Base-by-base conservation (phyloP, 2,113 vertebrate genomes). In the Leptobrachium ailaonicum region DNA sequence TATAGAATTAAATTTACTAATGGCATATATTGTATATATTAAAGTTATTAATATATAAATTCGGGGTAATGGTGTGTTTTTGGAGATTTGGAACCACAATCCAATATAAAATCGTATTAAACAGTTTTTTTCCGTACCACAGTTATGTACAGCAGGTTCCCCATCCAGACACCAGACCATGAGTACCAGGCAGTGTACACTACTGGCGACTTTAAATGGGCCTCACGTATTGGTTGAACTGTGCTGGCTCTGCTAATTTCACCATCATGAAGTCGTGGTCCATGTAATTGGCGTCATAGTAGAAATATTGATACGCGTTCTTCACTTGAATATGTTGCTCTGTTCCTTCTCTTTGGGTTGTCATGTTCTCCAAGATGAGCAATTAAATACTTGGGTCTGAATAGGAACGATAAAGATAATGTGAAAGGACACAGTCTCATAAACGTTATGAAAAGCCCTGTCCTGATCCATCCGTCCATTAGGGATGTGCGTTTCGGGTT, bases 191-290 rank as follows among this genome's bases (percentile, higher is more conserved):
- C 1, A 8, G 13, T 1, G 85, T 80, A 44, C 85, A 54, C 20
- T 62, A 6, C 4, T 66, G 41, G 84, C 58, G 2, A 85, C 10
- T 2, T 54, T 12, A n/a, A 1, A 86, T 67, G n/a, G 85, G 85
- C n/a, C 82, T 75, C 6, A 82, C 82, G 3, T 79, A 85, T 9
- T 50, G 20, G 1, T 44, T 77, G 42, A 85, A 73, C 5, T 12
- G 50, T 53, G 58, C 83, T 0, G 83, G 82, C 12, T 75, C 13
- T 1, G 71, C 6, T 4, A 86, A 79, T 40, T 86, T 86, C 50
- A 86, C 69, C 82, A 86, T 5, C 85, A 86, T 86, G 53, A 86
- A 64, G 43, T 86, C 85, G 2, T 83, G 71, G 54, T 86, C 73
- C 1, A 4, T 1, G 11, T 6, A 69, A 20, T 43, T 2, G 0